phyloP scores from a whole-genome alignment of 2,888 invertebrate species.

The Eilema depressum region DNA sequence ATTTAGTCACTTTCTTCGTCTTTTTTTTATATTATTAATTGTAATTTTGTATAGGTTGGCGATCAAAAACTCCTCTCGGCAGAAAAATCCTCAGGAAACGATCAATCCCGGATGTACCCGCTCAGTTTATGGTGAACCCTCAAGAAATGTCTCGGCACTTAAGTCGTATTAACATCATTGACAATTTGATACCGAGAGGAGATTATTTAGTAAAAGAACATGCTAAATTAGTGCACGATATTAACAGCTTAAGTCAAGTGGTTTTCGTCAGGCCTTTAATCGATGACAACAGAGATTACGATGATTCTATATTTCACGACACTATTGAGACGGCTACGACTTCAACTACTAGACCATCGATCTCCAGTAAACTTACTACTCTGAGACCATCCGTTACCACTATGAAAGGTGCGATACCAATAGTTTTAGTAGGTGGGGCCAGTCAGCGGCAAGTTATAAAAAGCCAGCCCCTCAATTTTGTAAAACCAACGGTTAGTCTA shows the following conservation, averaged over 20 bases:
- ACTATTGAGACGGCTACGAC: conserved; percentile 74
- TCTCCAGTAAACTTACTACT: conserved; percentile 26
- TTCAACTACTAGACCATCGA: conserved; percentile 29
- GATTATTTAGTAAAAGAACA: conserved; percentile 70
- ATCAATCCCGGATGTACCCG: conserved; percentile 29
- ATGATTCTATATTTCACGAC: conserved; percentile 78
- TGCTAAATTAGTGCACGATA: conserved; percentile 81
- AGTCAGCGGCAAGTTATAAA: conserved; percentile 69
- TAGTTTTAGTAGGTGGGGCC: conserved; percentile 73
- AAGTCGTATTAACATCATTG: conserved; percentile 35
- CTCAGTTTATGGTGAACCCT: conserved; percentile 31
- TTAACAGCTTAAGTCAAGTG: conserved; percentile 76
- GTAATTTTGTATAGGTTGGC: conserved; percentile 52
- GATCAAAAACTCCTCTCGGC: conserved; percentile 38
- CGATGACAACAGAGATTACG: conserved; percentile 75
- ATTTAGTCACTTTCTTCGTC: not conserved
- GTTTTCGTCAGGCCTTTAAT: conserved; percentile 70
- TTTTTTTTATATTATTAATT: not conserved
- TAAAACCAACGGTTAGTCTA: conserved; percentile 69
- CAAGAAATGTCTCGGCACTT: conserved; percentile 31
- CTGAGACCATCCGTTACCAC: conserved; percentile 47
- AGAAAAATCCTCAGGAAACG: conserved; percentile 42
- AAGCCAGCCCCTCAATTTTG: conserved; percentile 64
- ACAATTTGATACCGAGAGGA: conserved; percentile 45
- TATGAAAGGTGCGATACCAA: conserved; percentile 65